phyloP scores from a whole-genome alignment of 2,888 invertebrate genomes.

The Drosophila lutescens region DNA sequence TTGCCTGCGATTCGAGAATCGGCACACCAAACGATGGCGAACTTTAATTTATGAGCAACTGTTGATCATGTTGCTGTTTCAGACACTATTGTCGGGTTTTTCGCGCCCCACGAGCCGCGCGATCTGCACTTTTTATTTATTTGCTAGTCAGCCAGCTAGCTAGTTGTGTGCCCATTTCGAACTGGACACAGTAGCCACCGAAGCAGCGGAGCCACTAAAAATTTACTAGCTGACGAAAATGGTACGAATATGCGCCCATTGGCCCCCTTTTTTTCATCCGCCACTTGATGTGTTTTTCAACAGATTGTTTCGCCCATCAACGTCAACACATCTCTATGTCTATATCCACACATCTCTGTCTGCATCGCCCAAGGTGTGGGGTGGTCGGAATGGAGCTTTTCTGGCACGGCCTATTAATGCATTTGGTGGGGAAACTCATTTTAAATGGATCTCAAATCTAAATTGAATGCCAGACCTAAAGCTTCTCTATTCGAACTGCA shows the following conservation, averaged over 20 bases:
- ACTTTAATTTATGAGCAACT: conserved; percentile 59
- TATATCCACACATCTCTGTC: not conserved
- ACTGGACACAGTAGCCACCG: conserved; percentile 41
- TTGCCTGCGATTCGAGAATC: conserved; percentile 62
- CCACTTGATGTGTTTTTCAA: conserved; percentile 30
- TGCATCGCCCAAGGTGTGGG: not conserved
- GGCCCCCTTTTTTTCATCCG: conserved; percentile 28
- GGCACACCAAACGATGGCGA: conserved; percentile 33
- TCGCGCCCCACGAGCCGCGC: conserved; percentile 5
- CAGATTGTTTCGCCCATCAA: conserved; percentile 38
- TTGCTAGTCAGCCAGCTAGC: conserved; percentile 2
- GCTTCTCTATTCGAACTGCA: not conserved
- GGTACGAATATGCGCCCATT: conserved; percentile 51
- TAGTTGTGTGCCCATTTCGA: conserved; percentile 37
- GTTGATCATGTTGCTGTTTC: conserved; percentile 39
- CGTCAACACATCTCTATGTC: conserved; percentile 32
- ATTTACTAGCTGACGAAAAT: conserved; percentile 70
- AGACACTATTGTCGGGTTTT: not conserved
- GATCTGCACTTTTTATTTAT: conserved; percentile 13
- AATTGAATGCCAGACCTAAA: conserved; percentile 1
- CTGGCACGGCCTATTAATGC: conserved; percentile 53
- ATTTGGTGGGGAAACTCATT: conserved; percentile 59
- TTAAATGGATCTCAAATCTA: conserved; percentile 35
- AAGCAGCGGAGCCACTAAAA: conserved; percentile 26
- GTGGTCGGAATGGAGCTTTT: conserved; percentile 1